phyloP scores from a whole-genome alignment of 2,888 invertebrate genomes.

The Allolobophora icterica region DNA sequence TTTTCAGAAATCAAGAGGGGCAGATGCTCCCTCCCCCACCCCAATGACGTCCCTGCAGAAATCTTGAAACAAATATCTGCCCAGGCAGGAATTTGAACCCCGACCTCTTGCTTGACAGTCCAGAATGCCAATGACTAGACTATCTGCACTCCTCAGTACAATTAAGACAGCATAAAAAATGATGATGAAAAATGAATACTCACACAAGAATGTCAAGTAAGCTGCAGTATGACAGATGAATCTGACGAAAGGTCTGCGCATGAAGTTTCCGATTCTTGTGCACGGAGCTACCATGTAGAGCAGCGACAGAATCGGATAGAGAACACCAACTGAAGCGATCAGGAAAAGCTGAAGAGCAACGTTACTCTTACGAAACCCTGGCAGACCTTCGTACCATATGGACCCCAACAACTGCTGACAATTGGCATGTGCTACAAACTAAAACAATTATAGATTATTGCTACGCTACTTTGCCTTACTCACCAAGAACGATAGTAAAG shows the following conservation, averaged over 20 bases:
- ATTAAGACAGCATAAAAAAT: neutral
- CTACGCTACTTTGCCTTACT: neutral
- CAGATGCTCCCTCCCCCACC: too few species aligned
- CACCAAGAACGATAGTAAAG: neutral
- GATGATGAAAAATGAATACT: conserved; percentile 68
- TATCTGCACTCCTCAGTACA: neutral
- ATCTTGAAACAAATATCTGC: too few species aligned
- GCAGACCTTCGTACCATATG: conserved; percentile 95
- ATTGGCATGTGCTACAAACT: conserved; percentile 96
- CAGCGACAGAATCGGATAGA: conserved; percentile 91
- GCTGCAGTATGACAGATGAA: conserved; percentile 98
- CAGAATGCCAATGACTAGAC: neutral
- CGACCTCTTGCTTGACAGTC: too few species aligned
- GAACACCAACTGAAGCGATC: conserved; percentile 75
- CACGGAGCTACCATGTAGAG: conserved; percentile 92
- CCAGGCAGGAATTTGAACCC: too few species aligned
- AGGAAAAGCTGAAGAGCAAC: conserved; percentile 86
- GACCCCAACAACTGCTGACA: conserved; percentile 93
- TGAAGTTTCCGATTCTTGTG: conserved; percentile 85
- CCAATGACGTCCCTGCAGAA: too few species aligned
- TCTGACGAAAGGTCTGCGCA: conserved; percentile 97
- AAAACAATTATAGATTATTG: conserved; percentile 57
- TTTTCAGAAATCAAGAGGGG: too few species aligned
- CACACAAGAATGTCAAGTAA: conserved; percentile 94
- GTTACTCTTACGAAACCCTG: conserved; percentile 90